Percentiles rank a stretch among this genome's conserved stretches.
Conservation (phyloP, 2,797 vertebrate species). For the Macropus fuliginosus region DNA sequence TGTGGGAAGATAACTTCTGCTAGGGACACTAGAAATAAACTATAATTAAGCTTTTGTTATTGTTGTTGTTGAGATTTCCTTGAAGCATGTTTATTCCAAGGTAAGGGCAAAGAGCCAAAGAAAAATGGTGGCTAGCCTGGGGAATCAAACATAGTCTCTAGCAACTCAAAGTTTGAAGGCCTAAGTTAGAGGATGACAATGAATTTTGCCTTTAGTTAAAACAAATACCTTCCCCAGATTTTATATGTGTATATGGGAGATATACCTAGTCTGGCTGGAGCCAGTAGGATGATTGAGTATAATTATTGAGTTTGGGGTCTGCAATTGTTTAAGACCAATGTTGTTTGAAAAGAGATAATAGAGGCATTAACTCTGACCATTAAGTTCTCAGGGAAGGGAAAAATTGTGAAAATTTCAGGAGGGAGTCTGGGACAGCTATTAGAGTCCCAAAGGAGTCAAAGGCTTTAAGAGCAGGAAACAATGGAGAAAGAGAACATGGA, state of each 20-base stretch:
- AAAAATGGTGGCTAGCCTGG: not conserved
- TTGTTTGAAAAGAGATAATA: not conserved
- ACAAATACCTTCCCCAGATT: not conserved
- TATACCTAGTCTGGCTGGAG: conserved; percentile 25
- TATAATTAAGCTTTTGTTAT: not conserved
- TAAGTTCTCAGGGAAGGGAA: not conserved
- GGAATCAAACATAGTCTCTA: not conserved
- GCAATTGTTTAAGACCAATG: not conserved
- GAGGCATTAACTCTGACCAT: not conserved
- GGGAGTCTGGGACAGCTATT: not conserved
- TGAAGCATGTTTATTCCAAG: not conserved
- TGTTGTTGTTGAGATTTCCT: not conserved
- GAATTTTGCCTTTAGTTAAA: not conserved
- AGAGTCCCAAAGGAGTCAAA: not conserved
- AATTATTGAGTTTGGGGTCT: not conserved
- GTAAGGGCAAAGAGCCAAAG: not conserved
- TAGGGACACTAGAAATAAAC: not conserved
- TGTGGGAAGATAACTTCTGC: not conserved
- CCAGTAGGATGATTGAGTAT: not conserved
- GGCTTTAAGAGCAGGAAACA: not conserved
- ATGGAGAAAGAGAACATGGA: not conserved
- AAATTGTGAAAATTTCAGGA: not conserved
- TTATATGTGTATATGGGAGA: not conserved
- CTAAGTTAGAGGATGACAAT: not conserved
- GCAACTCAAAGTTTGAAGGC: not conserved